A percentile compares a stretch with the other conserved stretches of the same genome.
Evolutionary conservation across 2,888 invertebrate species (phyloP).

Genomic region (Bellardia bayeri): DNA sequence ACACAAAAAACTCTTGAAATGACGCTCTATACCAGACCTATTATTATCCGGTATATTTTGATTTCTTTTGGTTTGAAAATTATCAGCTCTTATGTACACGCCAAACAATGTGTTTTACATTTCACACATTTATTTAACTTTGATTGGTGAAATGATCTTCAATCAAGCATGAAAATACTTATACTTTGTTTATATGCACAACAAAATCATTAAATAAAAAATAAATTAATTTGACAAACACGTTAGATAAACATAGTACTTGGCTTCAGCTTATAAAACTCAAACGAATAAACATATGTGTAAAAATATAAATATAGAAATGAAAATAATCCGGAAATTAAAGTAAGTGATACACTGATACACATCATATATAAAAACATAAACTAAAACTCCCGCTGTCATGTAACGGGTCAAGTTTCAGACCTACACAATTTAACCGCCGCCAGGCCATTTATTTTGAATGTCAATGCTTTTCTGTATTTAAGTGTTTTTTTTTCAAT

Average conservation of each 20-base stretch:
- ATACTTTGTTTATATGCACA: constrained; percentile 16
- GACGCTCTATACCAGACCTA: background rate
- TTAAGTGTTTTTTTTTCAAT: constrained; percentile 22
- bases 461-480: constrained; percentile 64
- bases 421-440: constrained; percentile 11
- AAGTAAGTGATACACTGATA: constrained; percentile 12
- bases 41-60: background rate
- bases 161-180: constrained; percentile 67
- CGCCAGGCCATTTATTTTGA: constrained; percentile 47
- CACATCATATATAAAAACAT: background rate
- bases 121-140: constrained; percentile 55
- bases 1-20: background rate
- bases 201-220: constrained; percentile 63
- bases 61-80: constrained; percentile 42
- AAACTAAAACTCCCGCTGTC: constrained; percentile 34
- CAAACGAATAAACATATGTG: constrained; percentile 1
- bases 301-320: background rate
- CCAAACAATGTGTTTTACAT: constrained; percentile 41
- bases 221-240: constrained; percentile 64
- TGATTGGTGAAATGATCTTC: constrained; percentile 44
- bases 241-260: constrained; percentile 41
- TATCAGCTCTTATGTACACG: constrained; percentile 19
- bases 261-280: background rate
- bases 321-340: constrained; percentile 51
- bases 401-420: constrained; percentile 48